phyloP scores from a whole-genome alignment of 92 coral and sea anemone genomes.

The Pocillopora grandis region DNA sequence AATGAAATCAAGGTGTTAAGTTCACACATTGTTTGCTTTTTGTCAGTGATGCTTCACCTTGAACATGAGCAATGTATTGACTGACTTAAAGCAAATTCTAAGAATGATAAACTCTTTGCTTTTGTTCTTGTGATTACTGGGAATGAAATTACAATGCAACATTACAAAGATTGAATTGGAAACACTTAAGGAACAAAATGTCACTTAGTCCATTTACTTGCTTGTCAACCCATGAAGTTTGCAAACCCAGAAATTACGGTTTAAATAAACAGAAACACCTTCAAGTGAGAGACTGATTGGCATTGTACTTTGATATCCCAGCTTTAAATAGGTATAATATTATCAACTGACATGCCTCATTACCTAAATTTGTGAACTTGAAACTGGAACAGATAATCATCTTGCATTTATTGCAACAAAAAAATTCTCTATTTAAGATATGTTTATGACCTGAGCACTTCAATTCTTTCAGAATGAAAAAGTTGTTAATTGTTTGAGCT shows the following conservation, averaged over 20 bases:
- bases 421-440: not conserved
- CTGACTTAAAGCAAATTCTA: constrained; percentile 14
- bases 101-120: constrained; percentile 20
- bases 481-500: not conserved
- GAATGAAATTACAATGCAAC: constrained; percentile 32
- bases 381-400: not conserved
- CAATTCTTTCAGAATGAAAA: not conserved
- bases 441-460: not conserved
- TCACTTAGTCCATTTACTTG: not conserved
- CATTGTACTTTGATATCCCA: constrained; percentile 29
- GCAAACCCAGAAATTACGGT: not conserved
- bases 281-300: not conserved
- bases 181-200: not conserved
- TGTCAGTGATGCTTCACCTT: constrained; percentile 2
- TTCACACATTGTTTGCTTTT: constrained; percentile 17
- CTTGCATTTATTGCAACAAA: not conserved
- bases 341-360: constrained; percentile 42
- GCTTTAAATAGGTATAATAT: not conserved
- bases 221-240: not conserved
- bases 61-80: not conserved
- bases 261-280: not conserved
- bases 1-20: constrained; percentile 17
- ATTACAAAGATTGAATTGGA: not conserved
- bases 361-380: not conserved
- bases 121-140: constrained; percentile 31